Conservation (phyloP, 1,140 invertebrate genomes). For the Rhyzopertha dominica region DNA sequence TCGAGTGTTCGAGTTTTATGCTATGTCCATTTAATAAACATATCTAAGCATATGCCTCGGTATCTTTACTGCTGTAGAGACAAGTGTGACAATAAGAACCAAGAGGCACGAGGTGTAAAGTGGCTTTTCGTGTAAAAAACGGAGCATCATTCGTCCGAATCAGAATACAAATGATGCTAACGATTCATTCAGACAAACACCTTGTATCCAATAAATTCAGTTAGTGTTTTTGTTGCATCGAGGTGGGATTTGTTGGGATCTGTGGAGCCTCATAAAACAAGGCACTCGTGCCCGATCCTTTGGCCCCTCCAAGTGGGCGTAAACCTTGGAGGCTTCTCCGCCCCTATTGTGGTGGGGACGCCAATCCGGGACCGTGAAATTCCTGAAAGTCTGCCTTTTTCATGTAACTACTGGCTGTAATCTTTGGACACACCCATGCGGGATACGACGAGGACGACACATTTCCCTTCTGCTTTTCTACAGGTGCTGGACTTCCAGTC, state of each 20-base stretch:
- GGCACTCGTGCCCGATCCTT: conserved; percentile 38
- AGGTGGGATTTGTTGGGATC: conserved; percentile 46
- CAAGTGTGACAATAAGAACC: conserved; percentile 37
- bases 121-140: conserved; percentile 47
- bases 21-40: conserved; percentile 46
- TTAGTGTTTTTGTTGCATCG: conserved; percentile 43
- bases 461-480: conserved; percentile 28
- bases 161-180: conserved; percentile 46
- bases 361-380: conserved; percentile 22
- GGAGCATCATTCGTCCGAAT: conserved; percentile 44
- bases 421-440: conserved; percentile 25
- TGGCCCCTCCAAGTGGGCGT: conserved; percentile 17
- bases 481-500: conserved; percentile 31
- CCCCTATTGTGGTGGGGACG: conserved; percentile 23
- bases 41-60: conserved; percentile 37
- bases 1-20: conserved; percentile 36
- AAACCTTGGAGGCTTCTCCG: conserved; percentile 9
- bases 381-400: conserved; percentile 30
- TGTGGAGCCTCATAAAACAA: conserved; percentile 44
- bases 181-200: conserved; percentile 47
- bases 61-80: conserved; percentile 36
- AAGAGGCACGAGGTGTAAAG: conserved; percentile 40
- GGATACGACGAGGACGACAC: conserved; percentile 13
- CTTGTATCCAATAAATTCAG: conserved; percentile 49
- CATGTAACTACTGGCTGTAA: conserved; percentile 36